phyloP scores from a whole-genome alignment of 1,140 invertebrate species.

The Thalassaphorura encarpata region DNA sequence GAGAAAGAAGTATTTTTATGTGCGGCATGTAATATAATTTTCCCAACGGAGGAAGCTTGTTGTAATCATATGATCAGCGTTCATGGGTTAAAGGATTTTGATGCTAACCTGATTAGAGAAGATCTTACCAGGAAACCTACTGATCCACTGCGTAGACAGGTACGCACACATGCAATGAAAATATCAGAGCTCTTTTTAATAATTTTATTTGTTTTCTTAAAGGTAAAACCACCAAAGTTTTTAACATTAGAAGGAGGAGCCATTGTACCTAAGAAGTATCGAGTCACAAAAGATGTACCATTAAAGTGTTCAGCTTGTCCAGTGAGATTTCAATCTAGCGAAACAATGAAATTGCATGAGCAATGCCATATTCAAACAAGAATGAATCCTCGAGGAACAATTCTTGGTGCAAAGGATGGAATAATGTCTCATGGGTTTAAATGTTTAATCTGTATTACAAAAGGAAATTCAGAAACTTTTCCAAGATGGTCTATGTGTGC shows the following conservation, averaged over 20 bases:
- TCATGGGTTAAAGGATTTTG: conserved; percentile 21
- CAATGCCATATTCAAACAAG: conserved; percentile 34
- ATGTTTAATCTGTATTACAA: conserved; percentile 35
- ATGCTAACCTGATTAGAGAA: conserved; percentile 17
- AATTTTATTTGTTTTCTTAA: conserved; percentile 2
- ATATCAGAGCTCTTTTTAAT: neutral
- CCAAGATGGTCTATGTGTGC: conserved; percentile 51
- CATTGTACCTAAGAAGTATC: conserved; percentile 23
- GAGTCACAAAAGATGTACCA: conserved; percentile 15
- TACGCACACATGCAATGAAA: neutral
- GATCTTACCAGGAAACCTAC: conserved; percentile 5
- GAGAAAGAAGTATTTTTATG: conserved; percentile 22
- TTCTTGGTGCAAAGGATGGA: conserved; percentile 41
- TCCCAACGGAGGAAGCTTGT: conserved; percentile 20
- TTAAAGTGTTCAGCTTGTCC: conserved; percentile 12
- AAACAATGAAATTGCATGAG: conserved; percentile 36
- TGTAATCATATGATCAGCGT: conserved; percentile 22
- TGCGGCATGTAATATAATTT: conserved; percentile 23
- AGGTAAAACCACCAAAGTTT: conserved; percentile 13
- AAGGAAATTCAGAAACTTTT: conserved; percentile 27
- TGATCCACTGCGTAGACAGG: neutral
- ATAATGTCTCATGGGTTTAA: conserved; percentile 42
- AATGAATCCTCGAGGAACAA: neutral
- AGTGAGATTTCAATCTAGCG: conserved; percentile 33
- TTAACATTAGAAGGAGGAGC: conserved; percentile 3